Percentiles rank a stretch among this genome's conserved stretches.
These are phyloP conservation scores for Periophthalmus magnuspinnatus DNA, from an alignment of 2,797 vertebrate genomes.

Conservation along the genomic window DNA sequence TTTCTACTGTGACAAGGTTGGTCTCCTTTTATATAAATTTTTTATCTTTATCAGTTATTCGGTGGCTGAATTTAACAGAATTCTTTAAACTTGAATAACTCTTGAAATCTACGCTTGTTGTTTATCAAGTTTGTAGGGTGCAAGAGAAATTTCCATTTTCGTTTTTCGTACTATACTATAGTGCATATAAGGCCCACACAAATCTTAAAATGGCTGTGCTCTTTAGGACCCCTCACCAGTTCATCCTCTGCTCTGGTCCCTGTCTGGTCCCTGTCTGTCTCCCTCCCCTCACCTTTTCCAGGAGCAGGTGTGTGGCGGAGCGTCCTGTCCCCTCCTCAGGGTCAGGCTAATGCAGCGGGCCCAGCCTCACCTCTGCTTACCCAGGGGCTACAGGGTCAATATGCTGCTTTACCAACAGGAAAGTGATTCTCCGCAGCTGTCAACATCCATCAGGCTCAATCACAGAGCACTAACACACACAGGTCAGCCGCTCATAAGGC, in stretches of 20 bases:
- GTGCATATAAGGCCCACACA: not conserved
- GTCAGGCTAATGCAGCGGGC: slow-evolving; percentile 49
- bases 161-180: not conserved
- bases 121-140: not conserved
- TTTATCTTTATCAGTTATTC: no score
- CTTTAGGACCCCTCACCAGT: not conserved
- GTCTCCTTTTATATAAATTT: no score
- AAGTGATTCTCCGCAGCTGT: slow-evolving; percentile 86
- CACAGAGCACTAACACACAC: slow-evolving; percentile 44
- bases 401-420: slow-evolving; percentile 82
- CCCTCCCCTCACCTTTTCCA: not conserved
- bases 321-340: slow-evolving; percentile 11
- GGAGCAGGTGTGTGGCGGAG: not conserved
- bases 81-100: no score
- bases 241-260: not conserved
- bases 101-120: not conserved
- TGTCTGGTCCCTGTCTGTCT: not conserved
- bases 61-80: no score
- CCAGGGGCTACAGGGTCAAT: slow-evolving; percentile 77
- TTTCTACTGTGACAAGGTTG: no score
- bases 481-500: slow-evolving; percentile 67
- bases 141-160: not conserved
- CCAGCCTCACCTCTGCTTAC: slow-evolving; percentile 49
- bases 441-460: slow-evolving; percentile 83
- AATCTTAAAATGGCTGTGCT: not conserved